Base-by-base conservation (phyloP, 2,113 vertebrate species). In the Peucedramus taeniatus region DNA sequence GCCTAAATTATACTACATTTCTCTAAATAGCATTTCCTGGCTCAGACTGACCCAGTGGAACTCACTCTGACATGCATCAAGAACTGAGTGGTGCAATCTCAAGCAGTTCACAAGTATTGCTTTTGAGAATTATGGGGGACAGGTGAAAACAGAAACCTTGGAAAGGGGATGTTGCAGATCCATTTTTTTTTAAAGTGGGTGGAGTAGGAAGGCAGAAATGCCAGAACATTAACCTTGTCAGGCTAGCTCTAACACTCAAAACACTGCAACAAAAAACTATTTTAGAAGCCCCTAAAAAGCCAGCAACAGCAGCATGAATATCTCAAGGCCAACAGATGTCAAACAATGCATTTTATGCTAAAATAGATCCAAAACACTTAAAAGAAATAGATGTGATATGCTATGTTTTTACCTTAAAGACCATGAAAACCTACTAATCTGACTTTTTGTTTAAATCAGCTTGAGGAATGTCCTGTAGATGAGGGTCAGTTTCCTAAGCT, bases 11-110 rank as follows among this genome's bases (percentile, higher is more conserved):
- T 10, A 18, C 39, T 53, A 8, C 17, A 33, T 12, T 74, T 66
- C 45, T 45, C 35, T 45, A 59, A 65, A 78, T 1, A 44, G 3
- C 15, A 61, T 70, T 84, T 84, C 14, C 12, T 70, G 60, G 20
- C 70, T 87, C 72, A 82, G 30, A 27, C 4, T 90, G 74, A 87
- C 47, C 26, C 2, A 3, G 10, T 33, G 35, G 30, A 82, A 66
- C 33, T 82, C 50, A 50, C 1, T 3, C 11, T 45, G 60, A 40
- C 1, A 1, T 1, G 0, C 59, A 12, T 21, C 1, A 1, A 39
- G 65, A 84, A 37, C 42, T 30, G 47, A 70, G 22, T n/a, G 37
- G 11, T 54, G 10, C 6, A 44, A 12, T n/a, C 44, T 37, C 63
- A 75, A 35, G 16, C 11, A 79, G n/a, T 24, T 78, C 42, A 71